Percentiles rank a stretch among this genome's conserved stretches.
Conservation (phyloP, 2,888 invertebrate genomes). For the Gnatocerus cornutus region DNA sequence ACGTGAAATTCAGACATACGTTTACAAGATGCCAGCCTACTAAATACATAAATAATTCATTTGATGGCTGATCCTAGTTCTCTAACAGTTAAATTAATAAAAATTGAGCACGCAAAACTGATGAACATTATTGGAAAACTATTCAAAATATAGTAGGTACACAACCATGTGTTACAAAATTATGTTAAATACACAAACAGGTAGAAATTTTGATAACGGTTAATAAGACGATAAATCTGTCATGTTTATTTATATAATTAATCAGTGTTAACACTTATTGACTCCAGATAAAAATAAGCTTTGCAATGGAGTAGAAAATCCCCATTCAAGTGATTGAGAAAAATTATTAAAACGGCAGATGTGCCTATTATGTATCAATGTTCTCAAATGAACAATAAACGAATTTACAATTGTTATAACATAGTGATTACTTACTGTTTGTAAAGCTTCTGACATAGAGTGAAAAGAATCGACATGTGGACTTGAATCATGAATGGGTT, state of each 20-base stretch:
- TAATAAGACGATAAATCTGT: not conserved
- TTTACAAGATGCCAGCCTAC: too few relatives aligned
- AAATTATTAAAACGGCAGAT: not conserved
- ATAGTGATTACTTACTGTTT: conserved; percentile 67
- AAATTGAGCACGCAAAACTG: too few relatives aligned
- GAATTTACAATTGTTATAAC: not conserved
- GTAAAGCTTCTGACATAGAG: conserved; percentile 70
- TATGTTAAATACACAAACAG: too few relatives aligned
- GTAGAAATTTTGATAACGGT: not conserved
- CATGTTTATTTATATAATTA: conserved; percentile 11
- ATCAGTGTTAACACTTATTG: not conserved
- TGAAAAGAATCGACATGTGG: conserved; percentile 70
- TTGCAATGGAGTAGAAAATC: too few relatives aligned
- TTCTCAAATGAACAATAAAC: not conserved
- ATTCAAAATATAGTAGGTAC: too few relatives aligned
- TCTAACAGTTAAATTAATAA: too few relatives aligned
- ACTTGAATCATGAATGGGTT: conserved; percentile 72
- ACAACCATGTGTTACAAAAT: too few relatives aligned
- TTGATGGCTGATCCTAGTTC: too few relatives aligned
- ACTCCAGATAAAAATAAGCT: not conserved
- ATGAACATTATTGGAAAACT: too few relatives aligned
- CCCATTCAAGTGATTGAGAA: too few relatives aligned
- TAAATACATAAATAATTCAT: too few relatives aligned
- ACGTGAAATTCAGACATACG: too few relatives aligned
- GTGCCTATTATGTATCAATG: not conserved